Base-by-base conservation (phyloP, 1,140 invertebrate species). In the Ceratina australensis region DNA sequence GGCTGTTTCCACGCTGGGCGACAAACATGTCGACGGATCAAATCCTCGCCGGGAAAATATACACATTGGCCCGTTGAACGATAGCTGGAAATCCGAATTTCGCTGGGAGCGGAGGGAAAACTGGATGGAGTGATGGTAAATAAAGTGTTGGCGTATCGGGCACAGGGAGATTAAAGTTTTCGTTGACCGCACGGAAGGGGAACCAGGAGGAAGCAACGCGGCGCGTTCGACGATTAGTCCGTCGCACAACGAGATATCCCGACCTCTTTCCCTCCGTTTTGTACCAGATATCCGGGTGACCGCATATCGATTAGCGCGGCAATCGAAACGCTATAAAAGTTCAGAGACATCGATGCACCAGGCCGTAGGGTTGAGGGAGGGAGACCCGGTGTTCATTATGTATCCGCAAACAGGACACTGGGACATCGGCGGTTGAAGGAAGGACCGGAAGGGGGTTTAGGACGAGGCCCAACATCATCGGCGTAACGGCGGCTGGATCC, bases 311-410 rank as follows among this genome's bases (percentile, higher is more conserved):
- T 66, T 56, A 73, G 61, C 47, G 65, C 57, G 81, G 49, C 64
- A 66, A 83, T 78, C 74, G 72, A 72, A 81, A 80, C 82, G 59
- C 65, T 79, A 68, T 85, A 83, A 86, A 86, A 82, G 65, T 78
- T 79, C 67, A 68, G 57, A 68, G 57, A 63, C 82, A 78, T 60
- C 64, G 69, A 54, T 20, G 56, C 52, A 73, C 57, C 64, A 42
- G 2, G 33, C 33, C 33, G 33, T 42, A 42, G 33, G 42, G n/a
- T n/a, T n/a, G n/a, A 42, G 72, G 68, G 78, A n/a, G n/a, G n/a
- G n/a, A n/a, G n/a, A n/a, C n/a, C 64, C 50, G 69, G 60, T 73
- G 81, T 88, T 89, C 84, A 88, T 87, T 87, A 88, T 78, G 82
- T 85, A 84, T 79, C 82, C 60, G 76, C 67, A 80, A 84, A 86